phyloP scores from a whole-genome alignment of 2,888 invertebrate genomes.

The Glyphotaelius pellucidus region DNA sequence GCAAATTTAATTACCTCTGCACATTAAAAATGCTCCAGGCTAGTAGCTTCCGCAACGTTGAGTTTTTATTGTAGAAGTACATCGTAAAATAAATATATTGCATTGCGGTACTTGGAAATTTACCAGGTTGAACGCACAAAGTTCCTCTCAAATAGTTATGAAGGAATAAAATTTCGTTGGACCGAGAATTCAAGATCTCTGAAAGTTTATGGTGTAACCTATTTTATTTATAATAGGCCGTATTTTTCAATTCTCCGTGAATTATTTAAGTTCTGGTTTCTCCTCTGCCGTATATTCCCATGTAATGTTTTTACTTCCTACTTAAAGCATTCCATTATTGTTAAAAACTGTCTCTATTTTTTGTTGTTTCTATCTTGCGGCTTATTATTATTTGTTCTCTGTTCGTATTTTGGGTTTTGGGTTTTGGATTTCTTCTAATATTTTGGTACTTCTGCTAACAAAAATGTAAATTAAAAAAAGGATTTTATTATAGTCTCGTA shows the following conservation, averaged over 20 bases:
- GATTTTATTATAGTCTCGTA: no score
- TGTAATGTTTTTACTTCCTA: background rate
- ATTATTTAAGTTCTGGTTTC: background rate
- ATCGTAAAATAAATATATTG: no score
- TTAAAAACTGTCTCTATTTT: background rate
- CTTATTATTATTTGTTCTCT: background rate
- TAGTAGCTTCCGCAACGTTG: no score
- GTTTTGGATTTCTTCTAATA: background rate
- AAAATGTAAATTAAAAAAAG: no score
- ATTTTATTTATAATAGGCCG: background rate
- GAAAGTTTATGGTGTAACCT: background rate
- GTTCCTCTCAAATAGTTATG: no score
- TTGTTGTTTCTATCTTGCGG: background rate
- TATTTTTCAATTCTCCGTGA: background rate
- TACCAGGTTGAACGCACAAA: no score
- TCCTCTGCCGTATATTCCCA: background rate
- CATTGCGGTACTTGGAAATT: no score
- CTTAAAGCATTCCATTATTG: background rate
- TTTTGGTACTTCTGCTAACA: background rate
- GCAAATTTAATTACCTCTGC: no score
- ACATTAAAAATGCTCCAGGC: no score
- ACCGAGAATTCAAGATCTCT: background rate
- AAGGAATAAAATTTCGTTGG: no score
- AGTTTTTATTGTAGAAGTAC: no score
- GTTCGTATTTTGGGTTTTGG: background rate